phyloP scores from a whole-genome alignment of 2,797 vertebrate genomes.

The Scarus forsteni region DNA sequence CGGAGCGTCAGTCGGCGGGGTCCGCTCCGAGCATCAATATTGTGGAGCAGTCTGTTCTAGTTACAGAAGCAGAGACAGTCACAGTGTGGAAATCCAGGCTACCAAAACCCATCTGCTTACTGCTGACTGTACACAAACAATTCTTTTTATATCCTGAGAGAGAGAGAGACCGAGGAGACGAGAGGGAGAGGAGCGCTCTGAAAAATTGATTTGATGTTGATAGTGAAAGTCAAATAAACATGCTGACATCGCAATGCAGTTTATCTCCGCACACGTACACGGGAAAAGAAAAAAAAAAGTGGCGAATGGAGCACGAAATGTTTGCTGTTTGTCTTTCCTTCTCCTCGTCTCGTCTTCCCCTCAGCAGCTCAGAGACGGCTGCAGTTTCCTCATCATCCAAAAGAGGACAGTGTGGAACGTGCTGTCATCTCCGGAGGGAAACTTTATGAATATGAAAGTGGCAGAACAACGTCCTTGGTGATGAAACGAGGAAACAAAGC shows the following conservation, averaged over 20 bases:
- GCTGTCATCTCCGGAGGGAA: slow-evolving; percentile 69
- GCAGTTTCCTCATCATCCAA: slow-evolving; percentile 76
- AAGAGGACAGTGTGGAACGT: slow-evolving; percentile 86
- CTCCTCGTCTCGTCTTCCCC: slow-evolving; percentile 3
- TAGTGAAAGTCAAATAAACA: slow-evolving; percentile 66
- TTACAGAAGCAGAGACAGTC: slow-evolving; percentile 57
- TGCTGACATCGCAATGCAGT: slow-evolving; percentile 54
- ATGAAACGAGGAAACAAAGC: slow-evolving; percentile 27
- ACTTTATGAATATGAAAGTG: slow-evolving; percentile 11
- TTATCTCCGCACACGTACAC: slow-evolving; percentile 27
- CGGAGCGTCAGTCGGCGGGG: slow-evolving; percentile 24
- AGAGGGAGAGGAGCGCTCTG: slow-evolving; percentile 24
- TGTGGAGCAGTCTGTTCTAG: slow-evolving; percentile 51
- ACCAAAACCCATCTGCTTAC: slow-evolving; percentile 70
- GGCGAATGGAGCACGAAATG: slow-evolving; percentile 16
- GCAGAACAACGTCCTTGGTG: slow-evolving; percentile 30
- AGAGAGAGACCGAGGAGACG: neutral
- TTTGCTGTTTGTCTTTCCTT: slow-evolving; percentile 27
- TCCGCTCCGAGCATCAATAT: slow-evolving; percentile 41
- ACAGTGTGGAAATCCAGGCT: slow-evolving; percentile 61
- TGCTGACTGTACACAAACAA: slow-evolving; percentile 75
- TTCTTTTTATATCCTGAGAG: slow-evolving; percentile 59
- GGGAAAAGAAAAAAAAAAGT: slow-evolving; percentile 15
- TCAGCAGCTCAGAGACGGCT: slow-evolving; percentile 18
- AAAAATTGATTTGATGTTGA: slow-evolving; percentile 71